Evolutionary conservation across 92 coral and sea anemone species (phyloP), one percentile per base, ranked within the genome.

Genomic region (Galaxea fascicularis): DNA sequence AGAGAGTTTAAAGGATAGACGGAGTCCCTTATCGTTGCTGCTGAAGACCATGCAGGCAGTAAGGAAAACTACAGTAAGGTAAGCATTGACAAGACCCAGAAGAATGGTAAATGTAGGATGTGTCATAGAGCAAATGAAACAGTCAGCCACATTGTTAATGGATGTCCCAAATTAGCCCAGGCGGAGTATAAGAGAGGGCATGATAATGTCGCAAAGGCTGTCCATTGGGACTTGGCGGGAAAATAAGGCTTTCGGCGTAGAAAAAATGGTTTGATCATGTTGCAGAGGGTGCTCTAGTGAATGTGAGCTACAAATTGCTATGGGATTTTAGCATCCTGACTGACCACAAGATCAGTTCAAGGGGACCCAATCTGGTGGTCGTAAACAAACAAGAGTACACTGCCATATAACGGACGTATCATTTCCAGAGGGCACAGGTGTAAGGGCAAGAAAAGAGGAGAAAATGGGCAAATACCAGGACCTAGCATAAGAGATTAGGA

Each of bases 261-360:
- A 35, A 26, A 65, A 65, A 65, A 26, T 65, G 71, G 71, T 65
- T 65, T 65, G 31, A 65, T 21, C 35, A 53, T 53, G n/a, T n/a
- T n/a, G n/a, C n/a, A n/a, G n/a, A n/a, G n/a, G n/a, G n/a, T n/a
- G n/a, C n/a, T n/a, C n/a, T n/a, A n/a, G n/a, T n/a, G n/a, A n/a
- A n/a, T n/a, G n/a, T n/a, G n/a, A n/a, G n/a, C n/a, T n/a, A n/a
- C n/a, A n/a, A n/a, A n/a, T n/a, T n/a, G n/a, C n/a, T n/a, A n/a
- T n/a, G n/a, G n/a, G n/a, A n/a, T n/a, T n/a, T n/a, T n/a, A n/a
- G n/a, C n/a, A n/a, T n/a, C n/a, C n/a, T n/a, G 59, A 53, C 16
- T 11, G 18, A 10, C 18, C 59, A 10, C 17, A n/a, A 53, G 59
- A 53, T 53, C 59, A 53, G 59, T 10, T 4, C 59, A 10, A 10